phyloP scores from a whole-genome alignment of 2,797 vertebrate genomes.

The Amblyopsis hoosieri region DNA sequence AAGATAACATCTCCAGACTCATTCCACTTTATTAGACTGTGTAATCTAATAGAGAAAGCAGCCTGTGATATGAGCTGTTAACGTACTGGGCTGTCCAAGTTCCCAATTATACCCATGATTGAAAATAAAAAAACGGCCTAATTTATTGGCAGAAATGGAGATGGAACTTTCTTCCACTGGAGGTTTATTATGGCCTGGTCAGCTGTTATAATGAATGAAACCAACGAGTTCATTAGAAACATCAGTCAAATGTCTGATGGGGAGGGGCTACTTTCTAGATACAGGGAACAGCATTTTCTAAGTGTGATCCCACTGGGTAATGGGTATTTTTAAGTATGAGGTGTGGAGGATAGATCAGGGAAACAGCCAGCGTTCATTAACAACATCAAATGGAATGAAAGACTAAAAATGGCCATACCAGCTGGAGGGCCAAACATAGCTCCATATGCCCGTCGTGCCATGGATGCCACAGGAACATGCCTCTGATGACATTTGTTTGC shows the following conservation, averaged over 20 bases:
- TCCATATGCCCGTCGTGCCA: constrained; percentile 33
- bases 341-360: constrained; percentile 56
- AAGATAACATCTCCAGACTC: constrained; percentile 58
- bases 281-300: constrained; percentile 48
- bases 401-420: constrained; percentile 59
- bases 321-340: constrained; percentile 57
- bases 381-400: constrained; percentile 51
- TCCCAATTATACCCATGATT: constrained; percentile 21
- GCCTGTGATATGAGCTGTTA: constrained; percentile 40
- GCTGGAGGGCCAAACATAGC: constrained; percentile 64
- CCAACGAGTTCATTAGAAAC: constrained; percentile 47
- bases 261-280: constrained; percentile 40
- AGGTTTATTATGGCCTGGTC: constrained; percentile 41
- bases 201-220: constrained; percentile 36
- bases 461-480: constrained; percentile 45
- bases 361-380: constrained; percentile 62
- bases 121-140: constrained; percentile 21
- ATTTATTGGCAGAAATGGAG: constrained; percentile 19
- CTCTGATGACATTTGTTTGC: constrained; percentile 53
- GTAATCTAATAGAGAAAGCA: constrained; percentile 58
- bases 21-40: constrained; percentile 58
- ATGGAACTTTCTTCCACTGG: constrained; percentile 20
- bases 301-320: constrained; percentile 48
- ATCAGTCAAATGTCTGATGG: constrained; percentile 14
- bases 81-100: constrained; percentile 28